Percentiles rank a stretch among this genome's conserved stretches.
Evolutionary conservation across 1,140 invertebrate species (phyloP).

Genomic region (Drosophila burlai): DNA sequence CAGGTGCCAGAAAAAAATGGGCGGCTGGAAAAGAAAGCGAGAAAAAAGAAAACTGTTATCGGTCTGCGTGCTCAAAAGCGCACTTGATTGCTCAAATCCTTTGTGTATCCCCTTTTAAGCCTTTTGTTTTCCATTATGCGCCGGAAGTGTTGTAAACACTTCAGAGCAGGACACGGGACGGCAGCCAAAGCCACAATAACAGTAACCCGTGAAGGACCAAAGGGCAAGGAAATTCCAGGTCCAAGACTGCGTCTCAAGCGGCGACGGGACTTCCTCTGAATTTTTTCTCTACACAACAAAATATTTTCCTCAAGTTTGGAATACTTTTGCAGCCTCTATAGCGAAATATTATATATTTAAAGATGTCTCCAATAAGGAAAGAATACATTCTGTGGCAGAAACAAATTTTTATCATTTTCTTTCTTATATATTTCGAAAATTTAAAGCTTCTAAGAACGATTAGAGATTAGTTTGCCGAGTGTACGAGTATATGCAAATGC

Average conservation of each 20-base stretch:
- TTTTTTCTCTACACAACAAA: constrained; percentile 16
- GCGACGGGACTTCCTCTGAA: constrained; percentile 18
- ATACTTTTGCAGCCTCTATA: background rate
- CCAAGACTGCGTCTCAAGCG: constrained; percentile 49
- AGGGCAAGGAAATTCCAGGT: constrained; percentile 40
- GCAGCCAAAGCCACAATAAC: constrained; percentile 50
- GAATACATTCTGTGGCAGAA: background rate
- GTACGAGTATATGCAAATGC: constrained; percentile 50
- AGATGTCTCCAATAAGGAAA: background rate
- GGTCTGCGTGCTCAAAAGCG: constrained; percentile 74
- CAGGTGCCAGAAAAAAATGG: constrained; percentile 56
- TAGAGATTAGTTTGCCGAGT: background rate
- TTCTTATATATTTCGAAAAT: background rate
- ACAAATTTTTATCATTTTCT: background rate
- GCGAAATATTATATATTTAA: too few relatives aligned
- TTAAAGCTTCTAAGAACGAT: background rate
- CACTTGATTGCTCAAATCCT: constrained; percentile 83
- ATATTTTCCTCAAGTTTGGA: background rate
- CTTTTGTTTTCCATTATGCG: constrained; percentile 82
- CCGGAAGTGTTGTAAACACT: constrained; percentile 83
- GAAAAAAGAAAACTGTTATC: constrained; percentile 59
- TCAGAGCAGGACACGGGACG: constrained; percentile 48
- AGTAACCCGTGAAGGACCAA: constrained; percentile 40
- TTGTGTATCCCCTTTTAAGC: constrained; percentile 82
- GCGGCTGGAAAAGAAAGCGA: constrained; percentile 27